Conservation (phyloP, 2,113 vertebrate species). For the Salvelinus alpinus region DNA sequence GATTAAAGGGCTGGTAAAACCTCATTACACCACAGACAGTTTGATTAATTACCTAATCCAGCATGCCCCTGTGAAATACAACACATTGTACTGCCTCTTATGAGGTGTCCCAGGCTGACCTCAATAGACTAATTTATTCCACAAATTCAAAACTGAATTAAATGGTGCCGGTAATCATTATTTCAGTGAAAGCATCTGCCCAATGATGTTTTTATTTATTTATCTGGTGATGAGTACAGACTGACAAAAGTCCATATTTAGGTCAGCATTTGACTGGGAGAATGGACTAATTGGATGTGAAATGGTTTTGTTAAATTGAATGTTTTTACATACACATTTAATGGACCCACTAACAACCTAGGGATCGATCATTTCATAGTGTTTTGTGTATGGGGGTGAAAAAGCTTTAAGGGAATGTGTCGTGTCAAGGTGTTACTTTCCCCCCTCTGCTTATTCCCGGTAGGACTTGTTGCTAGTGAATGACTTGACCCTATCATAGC, state of each 20-base stretch:
- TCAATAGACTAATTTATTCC: constrained; percentile 17
- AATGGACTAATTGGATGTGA: neutral
- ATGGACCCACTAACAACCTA: no score
- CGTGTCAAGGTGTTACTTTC: no score
- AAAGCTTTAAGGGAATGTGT: no score
- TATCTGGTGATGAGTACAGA: neutral
- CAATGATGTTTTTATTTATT: neutral
- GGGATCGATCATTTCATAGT: no score
- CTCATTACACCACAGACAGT: constrained; percentile 25
- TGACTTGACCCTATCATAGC: no score
- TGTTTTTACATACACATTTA: no score
- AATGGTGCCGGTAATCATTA: constrained; percentile 23
- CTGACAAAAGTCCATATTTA: neutral
- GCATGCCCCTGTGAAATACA: constrained; percentile 19
- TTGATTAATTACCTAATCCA: constrained; percentile 34
- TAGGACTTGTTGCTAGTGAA: no score
- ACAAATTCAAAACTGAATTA: constrained; percentile 8
- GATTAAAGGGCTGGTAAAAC: constrained; percentile 39
- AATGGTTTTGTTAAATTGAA: neutral
- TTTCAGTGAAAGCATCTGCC: neutral
- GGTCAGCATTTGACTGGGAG: neutral
- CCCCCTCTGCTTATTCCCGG: no score
- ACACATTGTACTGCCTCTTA: neutral
- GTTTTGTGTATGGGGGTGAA: no score
- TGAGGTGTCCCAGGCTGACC: constrained; percentile 9